Base-by-base conservation (phyloP, 2,113 vertebrate species). In the Phaethornis superciliosus region DNA sequence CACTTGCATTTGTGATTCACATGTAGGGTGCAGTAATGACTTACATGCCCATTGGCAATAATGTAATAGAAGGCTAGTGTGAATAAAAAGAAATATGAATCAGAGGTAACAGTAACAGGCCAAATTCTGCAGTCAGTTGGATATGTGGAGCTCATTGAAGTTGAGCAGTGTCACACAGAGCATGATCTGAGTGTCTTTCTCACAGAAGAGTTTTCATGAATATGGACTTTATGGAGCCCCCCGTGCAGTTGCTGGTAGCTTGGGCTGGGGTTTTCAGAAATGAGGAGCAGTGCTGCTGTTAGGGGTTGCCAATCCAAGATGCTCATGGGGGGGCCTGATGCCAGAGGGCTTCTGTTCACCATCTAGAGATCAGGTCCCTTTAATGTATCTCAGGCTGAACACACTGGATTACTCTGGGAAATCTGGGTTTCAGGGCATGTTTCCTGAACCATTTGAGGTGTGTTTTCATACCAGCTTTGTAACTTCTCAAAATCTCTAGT, bases 21-120 rank as follows among this genome's bases (percentile, higher is more conserved):
- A 86, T 75, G 90, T 74, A 86, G 76, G 86, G 76, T 2, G 23
- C 78, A 70, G 86, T 59, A 89, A 97, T 96, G 96, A 92, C 96
- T 96, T 96, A 96, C 62, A 97, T 97, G 95, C 95, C 96, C 96
- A 80, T 88, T 94, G 96, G 96, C 97, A 95, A 95, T 80, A 78
- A 52, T 63, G 95, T 71, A 91, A 84, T 83, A 85, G 76, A 78
- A 70, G 93, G 63, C 88, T 89, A 87, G 92, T 88, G 85, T 74
- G 92, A 65, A 85, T 60, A 94, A 95, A 93, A 65, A 89, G 91
- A 86, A 54, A 63, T 88, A 49, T 62, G 58, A 80, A 96, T 76
- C 0, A 19, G 74, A 96, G 90, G 94, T 84, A 47, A 40, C 69
- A 26, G 85, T 4, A 17, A 28, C 1, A 23, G 91, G 81, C 91